Base-by-base conservation (phyloP, 2,113 vertebrate species). In the Ondatra zibethicus region DNA sequence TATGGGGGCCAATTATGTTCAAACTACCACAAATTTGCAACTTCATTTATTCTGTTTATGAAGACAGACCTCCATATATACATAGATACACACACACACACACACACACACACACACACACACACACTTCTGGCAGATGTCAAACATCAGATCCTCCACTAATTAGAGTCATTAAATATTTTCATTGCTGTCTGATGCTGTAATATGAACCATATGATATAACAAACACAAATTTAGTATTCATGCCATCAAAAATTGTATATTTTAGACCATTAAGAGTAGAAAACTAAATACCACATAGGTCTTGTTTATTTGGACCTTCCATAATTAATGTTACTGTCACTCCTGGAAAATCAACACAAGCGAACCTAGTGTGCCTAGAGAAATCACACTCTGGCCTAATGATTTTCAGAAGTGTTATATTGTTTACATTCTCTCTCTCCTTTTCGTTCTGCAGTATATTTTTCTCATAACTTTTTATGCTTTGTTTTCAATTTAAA, bases 171-270 rank as follows among this genome's bases (percentile, higher is more conserved):
- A 80, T 82, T 78, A 88, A 94, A 33, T 39, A 73, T 66, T 92
- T 96, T 50, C 73, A 96, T 82, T 96, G 58, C 86, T 80, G 84
- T 47, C 17, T 95, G 12, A 89, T 80, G 96, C 80, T 29, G 47
- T 88, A 27, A 85, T 45, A 61, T 39, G 42, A 82, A 39, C 23
- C 84, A 63, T 52, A 31, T 52, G 68, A 33, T 5, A 50, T 52
- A 39, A 39, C 16, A 61, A 92, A 72, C 11, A 39, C 0, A 72
- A 61, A 3, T 31, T 10, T 80, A 55, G 58, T 65, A 96, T 6
- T 66, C 80, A 90, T 65, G 19, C 33, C 72, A 52, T 23, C 3
- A 86, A 52, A 92, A 55, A 1, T 33, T 85, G 12, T 47, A 36
- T 63, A 58, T 63, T 91, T 85, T 25, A 77, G 9, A 68, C 16